Evolutionary conservation across 2,888 invertebrate genomes (phyloP), one percentile per base, ranked within the genome.

Genomic region (Xanthia togata): DNA sequence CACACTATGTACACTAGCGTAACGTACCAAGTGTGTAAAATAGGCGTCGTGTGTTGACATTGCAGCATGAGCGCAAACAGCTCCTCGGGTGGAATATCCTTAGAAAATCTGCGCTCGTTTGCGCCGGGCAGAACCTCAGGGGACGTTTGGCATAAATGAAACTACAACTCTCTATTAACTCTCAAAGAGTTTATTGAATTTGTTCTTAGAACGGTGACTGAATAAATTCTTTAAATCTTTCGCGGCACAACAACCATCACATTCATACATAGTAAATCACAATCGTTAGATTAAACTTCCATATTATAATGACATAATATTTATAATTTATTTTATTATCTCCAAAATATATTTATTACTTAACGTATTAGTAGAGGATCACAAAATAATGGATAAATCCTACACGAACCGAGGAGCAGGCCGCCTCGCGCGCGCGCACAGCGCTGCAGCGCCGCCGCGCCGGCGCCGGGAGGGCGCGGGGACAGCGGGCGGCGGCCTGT

Each of bases 181-280:
- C 95, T 95, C 90, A 92, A 86, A 95, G 95, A 95, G 95, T 94
- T 89, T 93, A 90, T 90, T 93, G 89, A 88, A 85, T 91, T 94
- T 90, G 95, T 95, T 95, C 95, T 95, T 95, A 89, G 94, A 95
- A 95, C 95, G 91, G 89, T 89, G 91, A 88, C 85, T 85, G 86
- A 90, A 91, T 91, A 90, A 91, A 93, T 91, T 91, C 92, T 81
- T 82, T 64, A 81, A 87, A 85, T 81, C 72, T 82, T 79, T 76
- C 74, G 78, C 88, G 86, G 84, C 86, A 86, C 88, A 73, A 81
- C 85, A 83, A 84, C 74, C 86, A 83, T 88, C 90, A 91, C 89
- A 88, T 87, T 78, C 88, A 88, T 87, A 85, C 89, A 75, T 65
- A 81, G 68, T 84, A 86, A 80, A 88, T 89, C 89, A 89, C 89